Percentiles rank a stretch among this genome's conserved stretches.
These are phyloP conservation scores for Falcunculus frontatus DNA, from an alignment of 2,113 vertebrate genomes.

Conservation along the genomic window DNA sequence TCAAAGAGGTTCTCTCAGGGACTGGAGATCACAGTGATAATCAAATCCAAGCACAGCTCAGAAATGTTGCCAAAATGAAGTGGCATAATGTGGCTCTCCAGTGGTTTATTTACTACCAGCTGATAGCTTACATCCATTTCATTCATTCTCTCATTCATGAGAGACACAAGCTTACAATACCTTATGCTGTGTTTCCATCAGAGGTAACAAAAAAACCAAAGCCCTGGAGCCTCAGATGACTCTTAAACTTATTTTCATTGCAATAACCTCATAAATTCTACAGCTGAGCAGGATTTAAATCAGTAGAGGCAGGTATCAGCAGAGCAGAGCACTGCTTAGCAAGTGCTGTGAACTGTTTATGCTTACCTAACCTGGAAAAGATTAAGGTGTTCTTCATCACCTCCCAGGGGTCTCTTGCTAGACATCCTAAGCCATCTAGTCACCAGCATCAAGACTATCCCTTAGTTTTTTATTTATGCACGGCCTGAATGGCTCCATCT, in stretches of 20 bases:
- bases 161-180: background rate
- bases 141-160: background rate
- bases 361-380: background rate
- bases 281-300: background rate
- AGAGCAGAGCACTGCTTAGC: background rate
- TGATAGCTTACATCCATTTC: background rate
- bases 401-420: background rate
- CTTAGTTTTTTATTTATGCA: background rate
- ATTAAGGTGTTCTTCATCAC: background rate
- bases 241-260: background rate
- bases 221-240: background rate
- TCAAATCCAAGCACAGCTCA: background rate
- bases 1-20: background rate
- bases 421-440: background rate
- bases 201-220: background rate
- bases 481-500: background rate
- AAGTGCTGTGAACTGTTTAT: background rate
- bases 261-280: background rate
- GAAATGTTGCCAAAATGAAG: background rate
- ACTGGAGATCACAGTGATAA: background rate
- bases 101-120: background rate
- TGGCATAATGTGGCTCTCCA: background rate
- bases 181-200: background rate
- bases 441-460: background rate
- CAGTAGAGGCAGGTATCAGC: background rate